A percentile compares a stretch with the other conserved stretches of the same genome.
phyloP scores from a whole-genome alignment of 2,797 vertebrate species.

The Cynodonichthys magdalenae region DNA sequence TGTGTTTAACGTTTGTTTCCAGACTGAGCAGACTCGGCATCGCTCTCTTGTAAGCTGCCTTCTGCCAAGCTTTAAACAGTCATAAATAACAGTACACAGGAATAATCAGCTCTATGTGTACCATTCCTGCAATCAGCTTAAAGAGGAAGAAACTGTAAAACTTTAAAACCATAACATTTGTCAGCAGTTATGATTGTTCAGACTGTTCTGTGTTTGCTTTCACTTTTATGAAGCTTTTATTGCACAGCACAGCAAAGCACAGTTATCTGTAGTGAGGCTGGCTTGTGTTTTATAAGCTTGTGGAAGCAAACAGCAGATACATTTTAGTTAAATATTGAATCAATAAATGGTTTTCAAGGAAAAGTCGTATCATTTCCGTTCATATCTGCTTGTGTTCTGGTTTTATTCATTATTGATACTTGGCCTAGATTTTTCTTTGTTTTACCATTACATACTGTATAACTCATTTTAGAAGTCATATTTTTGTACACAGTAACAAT shows the following conservation, averaged over 20 bases:
- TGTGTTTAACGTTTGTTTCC: constrained; percentile 31
- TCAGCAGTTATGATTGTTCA: constrained; percentile 34
- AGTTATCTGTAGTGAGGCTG: constrained; percentile 30
- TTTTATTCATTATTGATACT: neutral
- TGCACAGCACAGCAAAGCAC: neutral
- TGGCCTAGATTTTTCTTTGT: neutral
- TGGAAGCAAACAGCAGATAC: constrained; percentile 1
- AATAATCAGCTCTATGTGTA: constrained; percentile 23
- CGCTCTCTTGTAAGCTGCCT: constrained; percentile 20
- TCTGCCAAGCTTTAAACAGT: constrained; percentile 42
- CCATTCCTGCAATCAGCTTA: constrained; percentile 9
- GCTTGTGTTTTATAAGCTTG: constrained; percentile 10
- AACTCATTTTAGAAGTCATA: no score
- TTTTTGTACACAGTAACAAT: no score
- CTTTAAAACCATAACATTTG: constrained; percentile 57
- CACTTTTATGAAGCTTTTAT: constrained; percentile 22
- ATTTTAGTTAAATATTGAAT: constrained; percentile 15
- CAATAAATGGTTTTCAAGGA: neutral
- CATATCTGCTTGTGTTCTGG: no score
- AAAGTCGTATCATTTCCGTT: neutral
- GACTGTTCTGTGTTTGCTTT: constrained; percentile 30
- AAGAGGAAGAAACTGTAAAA: constrained; percentile 6
- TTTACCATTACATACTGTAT: neutral
- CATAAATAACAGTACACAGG: constrained; percentile 28
- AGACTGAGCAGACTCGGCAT: constrained; percentile 16